These are phyloP conservation scores for Mylabris sibirica DNA, from an alignment of 2,888 invertebrate species.

Conservation along the genomic window DNA sequence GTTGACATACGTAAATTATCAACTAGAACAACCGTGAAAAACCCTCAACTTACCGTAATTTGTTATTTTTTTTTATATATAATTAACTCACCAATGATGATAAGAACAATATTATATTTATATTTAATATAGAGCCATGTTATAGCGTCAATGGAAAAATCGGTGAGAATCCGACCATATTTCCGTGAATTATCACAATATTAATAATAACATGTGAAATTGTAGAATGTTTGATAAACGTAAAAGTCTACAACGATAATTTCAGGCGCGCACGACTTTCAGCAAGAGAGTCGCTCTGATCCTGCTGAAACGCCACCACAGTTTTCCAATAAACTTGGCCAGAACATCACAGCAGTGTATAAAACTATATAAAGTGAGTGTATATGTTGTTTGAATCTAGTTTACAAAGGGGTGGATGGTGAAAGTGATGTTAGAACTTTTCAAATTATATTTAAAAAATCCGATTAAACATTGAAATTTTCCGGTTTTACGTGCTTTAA, in stretches of 20 bases:
- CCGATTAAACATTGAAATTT: too few relatives aligned
- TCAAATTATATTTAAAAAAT: background rate
- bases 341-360: background rate
- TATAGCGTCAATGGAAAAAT: background rate
- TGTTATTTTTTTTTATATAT: background rate
- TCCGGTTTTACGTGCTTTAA: background rate
- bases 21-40: constrained; percentile 7
- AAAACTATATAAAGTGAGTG: background rate
- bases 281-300: background rate
- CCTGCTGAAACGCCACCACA: background rate
- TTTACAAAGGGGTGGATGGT: background rate
- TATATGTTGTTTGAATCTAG: background rate
- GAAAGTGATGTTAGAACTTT: constrained; percentile 2
- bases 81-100: background rate
- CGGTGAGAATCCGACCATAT: background rate
- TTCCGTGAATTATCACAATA: background rate
- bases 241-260: background rate
- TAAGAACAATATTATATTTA: too few relatives aligned
- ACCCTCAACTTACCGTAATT: background rate
- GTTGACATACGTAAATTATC: constrained; percentile 21
- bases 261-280: constrained; percentile 8
- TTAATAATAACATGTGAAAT: background rate
- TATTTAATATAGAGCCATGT: background rate
- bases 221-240: background rate
- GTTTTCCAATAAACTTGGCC: constrained; percentile 2